Evolutionary conservation across 2,113 vertebrate genomes (phyloP), one percentile per base, ranked within the genome.

Genomic region (Gasterosteus aculeatus): DNA sequence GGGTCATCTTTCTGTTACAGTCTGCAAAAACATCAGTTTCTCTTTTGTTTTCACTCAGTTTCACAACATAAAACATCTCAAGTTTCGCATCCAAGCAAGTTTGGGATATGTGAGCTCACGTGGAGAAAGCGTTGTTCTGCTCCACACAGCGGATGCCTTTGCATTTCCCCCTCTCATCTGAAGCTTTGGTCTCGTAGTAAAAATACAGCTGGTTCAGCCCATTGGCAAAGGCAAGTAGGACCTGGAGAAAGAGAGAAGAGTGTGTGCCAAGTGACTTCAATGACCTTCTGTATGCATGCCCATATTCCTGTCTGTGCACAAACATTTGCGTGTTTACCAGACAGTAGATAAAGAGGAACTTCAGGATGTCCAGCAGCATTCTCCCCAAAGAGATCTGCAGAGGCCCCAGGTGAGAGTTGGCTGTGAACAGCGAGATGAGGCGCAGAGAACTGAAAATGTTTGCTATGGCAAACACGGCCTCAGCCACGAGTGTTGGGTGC

Each of bases 281-380:
- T 63, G 11, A 53, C 62, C 14, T 14, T 46, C 4, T 29, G 10
- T 61, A 11, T 47, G 15, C 26, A 9, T 72, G 16, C n/a, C 29
- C 53, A 47, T 26, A 22, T 77, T 44, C 22, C 39, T 3, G 1
- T n/a, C 16, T 39, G 69, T 33, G 31, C 15, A 4, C 5, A 65
- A 47, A 51, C 1, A 18, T 53, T 10, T 46, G 38, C 33, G 35
- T 15, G 0, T 72, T 76, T 85, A 99, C 98, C 94, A 99, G 94
- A 61, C 98, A 99, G 92, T 99, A 99, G 94, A 99, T 99, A 93
- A 99, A 99, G 91, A 99, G 98, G 92, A 99, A 99, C 92, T 99
- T 99, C 81, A 99, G 96, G 90, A 99, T 99, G 95, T 99, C 98
- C 22, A 99, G 95, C 80, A 99, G 94, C 98, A 99, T 99, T 73